Conservation (phyloP, 2,888 invertebrate genomes). For the Perithous albicinctus region DNA sequence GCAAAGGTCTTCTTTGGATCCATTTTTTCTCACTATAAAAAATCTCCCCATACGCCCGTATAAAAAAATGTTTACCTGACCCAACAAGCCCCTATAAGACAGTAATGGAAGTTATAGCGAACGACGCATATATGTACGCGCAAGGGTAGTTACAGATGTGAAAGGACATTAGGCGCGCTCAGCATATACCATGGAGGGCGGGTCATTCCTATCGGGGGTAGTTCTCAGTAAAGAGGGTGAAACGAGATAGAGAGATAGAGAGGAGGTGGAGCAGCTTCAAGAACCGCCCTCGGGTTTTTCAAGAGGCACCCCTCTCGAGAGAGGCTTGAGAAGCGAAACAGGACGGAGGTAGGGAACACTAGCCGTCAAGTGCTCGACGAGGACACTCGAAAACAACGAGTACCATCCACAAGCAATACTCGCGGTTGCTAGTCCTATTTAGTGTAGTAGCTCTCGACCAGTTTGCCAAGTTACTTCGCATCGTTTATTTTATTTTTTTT, state of each 20-base stretch:
- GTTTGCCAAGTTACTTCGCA: slow-evolving; percentile 41
- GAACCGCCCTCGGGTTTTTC: slow-evolving; percentile 79
- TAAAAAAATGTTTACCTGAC: not conserved
- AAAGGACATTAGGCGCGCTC: not conserved
- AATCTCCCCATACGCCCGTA: not conserved
- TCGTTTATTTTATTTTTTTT: slow-evolving; percentile 1
- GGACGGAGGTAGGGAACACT: slow-evolving; percentile 82
- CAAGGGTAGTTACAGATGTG: not conserved
- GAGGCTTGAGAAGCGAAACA: slow-evolving; percentile 78
- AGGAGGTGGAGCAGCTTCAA: slow-evolving; percentile 61
- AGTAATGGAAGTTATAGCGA: not conserved
- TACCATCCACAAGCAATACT: slow-evolving; percentile 70
- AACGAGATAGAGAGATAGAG: slow-evolving; percentile 24
- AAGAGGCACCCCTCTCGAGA: slow-evolving; percentile 64
- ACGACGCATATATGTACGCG: not conserved
- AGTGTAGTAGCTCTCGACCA: slow-evolving; percentile 24
- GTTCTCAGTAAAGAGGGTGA: slow-evolving; percentile 63
- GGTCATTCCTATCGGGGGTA: slow-evolving; percentile 64
- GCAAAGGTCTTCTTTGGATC: too few species aligned
- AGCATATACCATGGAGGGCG: slow-evolving; percentile 47
- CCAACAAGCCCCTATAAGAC: not conserved
- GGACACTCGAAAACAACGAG: slow-evolving; percentile 82
- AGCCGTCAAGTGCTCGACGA: slow-evolving; percentile 84
- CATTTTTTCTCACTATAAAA: not conserved
- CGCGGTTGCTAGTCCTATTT: slow-evolving; percentile 47